Evolutionary conservation across 30 jellyfish, hydroid and myxozoan species (phyloP).

Genomic region (Chrysaora quinquecirrha): DNA sequence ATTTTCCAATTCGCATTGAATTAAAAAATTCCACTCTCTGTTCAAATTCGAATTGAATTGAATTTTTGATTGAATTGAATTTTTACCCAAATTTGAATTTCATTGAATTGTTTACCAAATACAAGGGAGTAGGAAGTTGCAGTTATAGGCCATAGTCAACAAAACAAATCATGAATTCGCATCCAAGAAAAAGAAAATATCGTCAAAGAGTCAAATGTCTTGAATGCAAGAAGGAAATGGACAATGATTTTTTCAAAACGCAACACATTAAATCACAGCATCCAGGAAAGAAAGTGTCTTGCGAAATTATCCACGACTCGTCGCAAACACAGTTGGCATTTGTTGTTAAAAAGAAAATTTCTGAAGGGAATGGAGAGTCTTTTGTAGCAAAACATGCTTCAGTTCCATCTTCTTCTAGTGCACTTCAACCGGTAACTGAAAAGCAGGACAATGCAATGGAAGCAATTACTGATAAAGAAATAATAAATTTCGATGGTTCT

Average conservation of each 20-base stretch:
- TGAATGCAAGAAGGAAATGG: slow-evolving; percentile 22
- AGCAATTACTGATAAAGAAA: not conserved
- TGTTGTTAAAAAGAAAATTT: not conserved
- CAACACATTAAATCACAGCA: slow-evolving; percentile 11
- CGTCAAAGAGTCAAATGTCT: slow-evolving; percentile 25
- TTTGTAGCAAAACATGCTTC: not conserved
- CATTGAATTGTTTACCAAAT: not conserved
- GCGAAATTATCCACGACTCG: slow-evolving; percentile 20
- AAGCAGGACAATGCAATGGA: slow-evolving; percentile 2
- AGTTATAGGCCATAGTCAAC: slow-evolving; percentile 13
- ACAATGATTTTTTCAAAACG: not conserved
- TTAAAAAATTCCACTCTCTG: too few relatives aligned
- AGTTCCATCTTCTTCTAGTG: slow-evolving; percentile 1
- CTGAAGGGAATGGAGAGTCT: slow-evolving; percentile 25
- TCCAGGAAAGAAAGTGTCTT: slow-evolving; percentile 13
- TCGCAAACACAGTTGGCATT: slow-evolving; percentile 10
- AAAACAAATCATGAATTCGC: not conserved
- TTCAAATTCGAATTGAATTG: slow-evolving; percentile 12
- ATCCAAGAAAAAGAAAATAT: slow-evolving; percentile 15
- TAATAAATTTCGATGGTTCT: not conserved
- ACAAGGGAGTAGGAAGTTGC: not conserved
- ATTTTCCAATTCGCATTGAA: too few relatives aligned
- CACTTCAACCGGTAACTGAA: slow-evolving; percentile 1
- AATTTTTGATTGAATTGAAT: not conserved
- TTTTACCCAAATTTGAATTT: not conserved